Evolutionary conservation across 1,140 invertebrate species (phyloP), one percentile per base, ranked within the genome.

Genomic region (Agrilus planipennis): DNA sequence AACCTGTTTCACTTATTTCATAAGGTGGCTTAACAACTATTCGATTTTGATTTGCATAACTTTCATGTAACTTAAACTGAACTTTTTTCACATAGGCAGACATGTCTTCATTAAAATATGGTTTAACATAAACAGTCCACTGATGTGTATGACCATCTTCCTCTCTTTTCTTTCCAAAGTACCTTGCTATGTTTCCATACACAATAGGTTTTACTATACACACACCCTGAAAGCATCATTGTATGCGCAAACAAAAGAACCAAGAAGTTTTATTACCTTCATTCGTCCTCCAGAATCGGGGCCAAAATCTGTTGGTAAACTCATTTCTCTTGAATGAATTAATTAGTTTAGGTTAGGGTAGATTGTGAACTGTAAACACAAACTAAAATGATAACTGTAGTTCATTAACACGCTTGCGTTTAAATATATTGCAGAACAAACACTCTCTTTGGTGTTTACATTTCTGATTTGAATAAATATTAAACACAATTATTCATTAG

Each of bases 91-190:
- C 81, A 65, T 92, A 98, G 1, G 72, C 72, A 0, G 89, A 90
- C 84, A 97, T 90, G 52, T 97, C 93, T 65, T 90, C 87, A 54
- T 90, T 89, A 10, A 72, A 72, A 58, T 89, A 98, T 0, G 95
- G 89, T 61, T 95, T 95, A 0, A 99, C 72, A 63, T 97, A 99
- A 2, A 99, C 89, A 12, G 89, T 96, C 96, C 95, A 99, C 53
- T 95, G 81, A 72, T 99, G 96, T 1, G 96, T 99, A 55, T 99
- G 95, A 0, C 93, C 92, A 72, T 99, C 93, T 64, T 93, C 89
- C 58, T 96, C 91, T n/a, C 93, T 72, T 64, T 98, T 99, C 54
- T 94, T 89, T 1, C 91, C 91, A 70, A 99, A 95, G 60, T 91
- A 92, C 44, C 87, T 68, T 0, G 95, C 90, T 41, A 92, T 73